Base-by-base conservation (phyloP, 2,888 invertebrate species). In the Heteropelma amictum region DNA sequence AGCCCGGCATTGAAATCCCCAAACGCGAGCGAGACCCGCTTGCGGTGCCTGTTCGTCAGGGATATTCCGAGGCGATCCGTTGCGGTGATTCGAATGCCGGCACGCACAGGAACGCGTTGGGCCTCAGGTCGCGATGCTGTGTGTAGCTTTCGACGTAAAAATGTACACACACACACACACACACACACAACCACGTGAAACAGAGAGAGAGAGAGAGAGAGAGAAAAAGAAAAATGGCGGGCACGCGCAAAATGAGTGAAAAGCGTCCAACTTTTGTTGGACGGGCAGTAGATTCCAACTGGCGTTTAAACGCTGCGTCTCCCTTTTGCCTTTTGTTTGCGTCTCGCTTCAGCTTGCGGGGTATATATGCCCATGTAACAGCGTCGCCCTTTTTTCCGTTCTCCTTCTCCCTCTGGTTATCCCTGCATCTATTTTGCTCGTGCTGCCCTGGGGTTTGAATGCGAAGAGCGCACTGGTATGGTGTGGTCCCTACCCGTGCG, bases 81-180 rank as follows among this genome's bases (percentile, higher is more conserved):
- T 58, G 71, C 73, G 80, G 83, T 78, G 84, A 84, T 78, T 82
- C 81, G 77, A 83, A 84, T 81, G 84, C 81, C 80, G 67, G 81
- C 82, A 83, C 77, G 76, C 79, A 78, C 77, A 79, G 76, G 74
- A 71, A 77, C 65, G 67, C 63, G 51, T 73, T 56, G 63, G 63
- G 63, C 60, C 69, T 60, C 35, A 73, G 70, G 67, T 42, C 17
- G 53, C 42, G 60, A 28, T 38, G 54, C 60, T 35, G 40, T 51
- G 54, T 64, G 42, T n/a, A 42, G 47, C 67, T n/a, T 42, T 68
- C 64, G 33, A 54, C 26, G n/a, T n/a, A n/a, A n/a, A n/a, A n/a
- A n/a, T n/a, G 53, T 35, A 51, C 12, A 53, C 30, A n/a, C 33
- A n/a, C n/a, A n/a, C n/a, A n/a, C n/a, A n/a, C n/a, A n/a, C n/a